These are phyloP conservation scores for Echiichthys vipera DNA, from an alignment of 2,797 vertebrate genomes.

Conservation along the genomic window DNA sequence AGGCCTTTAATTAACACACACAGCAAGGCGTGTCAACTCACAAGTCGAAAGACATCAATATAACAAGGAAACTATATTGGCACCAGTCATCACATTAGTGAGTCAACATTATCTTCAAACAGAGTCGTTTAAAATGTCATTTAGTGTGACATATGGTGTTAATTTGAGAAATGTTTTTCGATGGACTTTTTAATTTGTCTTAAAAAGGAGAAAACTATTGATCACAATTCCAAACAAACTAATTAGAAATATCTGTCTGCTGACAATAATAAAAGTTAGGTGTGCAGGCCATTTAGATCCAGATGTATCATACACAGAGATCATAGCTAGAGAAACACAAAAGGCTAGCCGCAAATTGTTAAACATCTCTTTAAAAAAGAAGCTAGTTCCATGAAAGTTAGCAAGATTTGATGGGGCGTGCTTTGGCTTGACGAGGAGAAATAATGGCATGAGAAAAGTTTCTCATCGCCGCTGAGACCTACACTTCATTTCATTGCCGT, in stretches of 20 bases:
- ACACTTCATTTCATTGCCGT: constrained; percentile 6
- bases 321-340: background rate
- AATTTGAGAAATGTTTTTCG: background rate
- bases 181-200: background rate
- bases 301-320: background rate
- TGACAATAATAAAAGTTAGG: background rate
- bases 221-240: background rate
- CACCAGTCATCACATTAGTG: background rate
- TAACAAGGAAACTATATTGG: background rate
- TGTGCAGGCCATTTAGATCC: background rate
- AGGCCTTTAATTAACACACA: constrained; percentile 49
- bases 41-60: constrained; percentile 25
- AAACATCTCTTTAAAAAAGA: background rate
- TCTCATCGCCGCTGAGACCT: constrained; percentile 5
- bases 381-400: background rate
- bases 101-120: too few species aligned
- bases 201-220: background rate
- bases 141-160: background rate
- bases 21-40: constrained; percentile 20
- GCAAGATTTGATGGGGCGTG: background rate
- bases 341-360: background rate
- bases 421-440: constrained; percentile 24
- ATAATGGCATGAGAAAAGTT: constrained; percentile 30
- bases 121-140: too few species aligned
- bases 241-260: background rate